Conservation (phyloP, 23 tunicate genomes). For the Trididemnum nubilum region DNA sequence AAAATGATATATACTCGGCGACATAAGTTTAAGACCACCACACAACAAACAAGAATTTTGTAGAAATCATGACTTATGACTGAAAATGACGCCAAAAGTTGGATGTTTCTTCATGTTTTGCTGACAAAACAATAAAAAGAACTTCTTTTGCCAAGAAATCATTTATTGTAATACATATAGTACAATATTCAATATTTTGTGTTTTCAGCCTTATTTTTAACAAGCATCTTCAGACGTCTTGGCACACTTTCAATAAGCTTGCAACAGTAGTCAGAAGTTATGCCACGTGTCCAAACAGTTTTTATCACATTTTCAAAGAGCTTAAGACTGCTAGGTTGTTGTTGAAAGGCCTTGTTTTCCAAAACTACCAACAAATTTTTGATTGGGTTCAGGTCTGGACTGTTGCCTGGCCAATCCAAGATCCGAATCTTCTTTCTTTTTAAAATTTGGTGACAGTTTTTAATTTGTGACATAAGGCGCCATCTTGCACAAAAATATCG, state of each 20-base stretch:
- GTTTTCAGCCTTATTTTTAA: background rate
- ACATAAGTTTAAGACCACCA: background rate
- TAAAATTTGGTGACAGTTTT: constrained; percentile 20
- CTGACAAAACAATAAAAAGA: background rate
- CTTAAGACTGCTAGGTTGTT: constrained; percentile 14
- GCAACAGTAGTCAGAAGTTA: constrained; percentile 15
- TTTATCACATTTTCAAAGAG: constrained; percentile 9
- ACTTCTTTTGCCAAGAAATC: background rate
- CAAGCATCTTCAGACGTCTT: constrained; percentile 5
- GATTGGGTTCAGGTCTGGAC: constrained; percentile 7
- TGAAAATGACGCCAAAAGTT: background rate
- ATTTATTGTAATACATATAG: constrained; percentile 11
- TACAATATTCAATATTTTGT: constrained; percentile 13
- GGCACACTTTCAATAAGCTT: background rate
- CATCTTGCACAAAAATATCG: constrained; percentile 16
- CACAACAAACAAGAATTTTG: background rate
- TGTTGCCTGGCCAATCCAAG: constrained; percentile 26
- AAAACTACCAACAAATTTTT: constrained; percentile 6
- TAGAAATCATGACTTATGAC: no score
- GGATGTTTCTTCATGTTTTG: background rate
- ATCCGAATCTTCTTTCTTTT: constrained; percentile 4
- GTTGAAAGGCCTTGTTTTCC: constrained; percentile 1
- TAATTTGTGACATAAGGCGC: constrained; percentile 28
- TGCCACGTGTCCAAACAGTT: constrained; percentile 20
- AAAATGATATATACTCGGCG: no score